A percentile compares a stretch with the other conserved stretches of the same genome.
phyloP scores from a whole-genome alignment of 2,797 vertebrate genomes.

The Rhinichthys osculus region DNA sequence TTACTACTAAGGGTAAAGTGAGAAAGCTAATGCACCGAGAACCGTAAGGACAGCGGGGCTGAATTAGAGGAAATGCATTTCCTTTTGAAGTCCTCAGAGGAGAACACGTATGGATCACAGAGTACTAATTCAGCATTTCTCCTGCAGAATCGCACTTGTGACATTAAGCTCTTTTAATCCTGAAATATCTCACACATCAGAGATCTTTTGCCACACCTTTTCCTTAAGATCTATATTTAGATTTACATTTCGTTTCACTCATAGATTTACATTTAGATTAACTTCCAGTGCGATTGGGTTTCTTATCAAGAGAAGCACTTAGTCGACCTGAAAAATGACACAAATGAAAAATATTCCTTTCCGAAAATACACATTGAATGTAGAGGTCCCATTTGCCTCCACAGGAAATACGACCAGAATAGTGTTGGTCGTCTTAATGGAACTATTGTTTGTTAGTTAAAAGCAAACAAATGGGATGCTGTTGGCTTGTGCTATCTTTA shows the following conservation, averaged over 20 bases:
- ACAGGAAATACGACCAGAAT: conserved; percentile 45
- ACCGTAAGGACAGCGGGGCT: background rate
- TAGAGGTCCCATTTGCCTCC: conserved; percentile 36
- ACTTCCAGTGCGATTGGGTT: conserved; percentile 5
- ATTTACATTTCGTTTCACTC: conserved; percentile 10
- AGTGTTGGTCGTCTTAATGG: conserved; percentile 75
- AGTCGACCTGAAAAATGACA: conserved; percentile 17
- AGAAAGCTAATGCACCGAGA: conserved; percentile 59
- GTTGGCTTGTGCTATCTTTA: conserved; percentile 73
- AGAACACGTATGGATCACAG: background rate
- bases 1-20: conserved; percentile 49
- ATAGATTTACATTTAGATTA: conserved; percentile 46
- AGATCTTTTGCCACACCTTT: conserved; percentile 13
- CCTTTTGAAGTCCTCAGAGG: conserved; percentile 25
- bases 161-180: conserved; percentile 34
- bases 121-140: conserved; percentile 30
- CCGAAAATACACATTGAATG: conserved; percentile 29
- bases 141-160: background rate
- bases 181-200: conserved; percentile 11
- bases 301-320: conserved; percentile 34
- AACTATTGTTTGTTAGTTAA: conserved; percentile 74
- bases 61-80: conserved; percentile 39
- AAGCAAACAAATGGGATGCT: conserved; percentile 74
- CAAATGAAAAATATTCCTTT: background rate
- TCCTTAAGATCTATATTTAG: conserved; percentile 27